These are phyloP conservation scores for Heliconius eleuchia DNA, from an alignment of 1,140 invertebrate species.

Conservation along the genomic window DNA sequence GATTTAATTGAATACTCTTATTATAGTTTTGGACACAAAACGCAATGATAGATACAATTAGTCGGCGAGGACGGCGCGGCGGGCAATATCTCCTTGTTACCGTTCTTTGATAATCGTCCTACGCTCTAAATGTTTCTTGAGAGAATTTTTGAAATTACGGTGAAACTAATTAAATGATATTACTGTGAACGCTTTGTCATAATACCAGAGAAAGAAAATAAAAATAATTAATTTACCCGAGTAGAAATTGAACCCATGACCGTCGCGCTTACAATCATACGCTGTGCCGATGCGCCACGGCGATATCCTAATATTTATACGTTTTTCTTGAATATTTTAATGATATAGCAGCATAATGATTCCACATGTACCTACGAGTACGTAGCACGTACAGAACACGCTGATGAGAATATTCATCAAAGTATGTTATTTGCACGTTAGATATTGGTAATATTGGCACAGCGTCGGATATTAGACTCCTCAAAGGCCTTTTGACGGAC, in stretches of 20 bases:
- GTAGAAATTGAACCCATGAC: too few species aligned
- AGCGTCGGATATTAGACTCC: slow-evolving; percentile 27
- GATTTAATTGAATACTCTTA: background rate
- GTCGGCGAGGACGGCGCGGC: background rate
- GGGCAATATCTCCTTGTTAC: slow-evolving; percentile 19
- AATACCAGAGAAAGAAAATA: too few species aligned
- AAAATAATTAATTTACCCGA: too few species aligned
- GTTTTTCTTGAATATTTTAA: too few species aligned
- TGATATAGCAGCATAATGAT: background rate
- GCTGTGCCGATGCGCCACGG: too few species aligned
- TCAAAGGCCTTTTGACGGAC: slow-evolving; percentile 37
- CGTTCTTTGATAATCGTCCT: background rate
- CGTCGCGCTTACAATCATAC: too few species aligned
- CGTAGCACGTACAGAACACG: background rate
- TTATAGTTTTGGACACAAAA: background rate
- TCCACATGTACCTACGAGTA: background rate
- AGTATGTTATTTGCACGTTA: slow-evolving; percentile 34
- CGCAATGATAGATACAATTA: background rate
- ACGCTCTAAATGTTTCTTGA: background rate
- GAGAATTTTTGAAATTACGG: background rate
- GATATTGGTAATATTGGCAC: slow-evolving; percentile 26
- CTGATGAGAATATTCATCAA: slow-evolving; percentile 35
- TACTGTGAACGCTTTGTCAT: background rate
- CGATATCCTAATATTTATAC: too few species aligned
- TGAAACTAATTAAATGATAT: background rate